Conservation (phyloP, 2,888 invertebrate genomes). For the Odontocolon sp. region DNA sequence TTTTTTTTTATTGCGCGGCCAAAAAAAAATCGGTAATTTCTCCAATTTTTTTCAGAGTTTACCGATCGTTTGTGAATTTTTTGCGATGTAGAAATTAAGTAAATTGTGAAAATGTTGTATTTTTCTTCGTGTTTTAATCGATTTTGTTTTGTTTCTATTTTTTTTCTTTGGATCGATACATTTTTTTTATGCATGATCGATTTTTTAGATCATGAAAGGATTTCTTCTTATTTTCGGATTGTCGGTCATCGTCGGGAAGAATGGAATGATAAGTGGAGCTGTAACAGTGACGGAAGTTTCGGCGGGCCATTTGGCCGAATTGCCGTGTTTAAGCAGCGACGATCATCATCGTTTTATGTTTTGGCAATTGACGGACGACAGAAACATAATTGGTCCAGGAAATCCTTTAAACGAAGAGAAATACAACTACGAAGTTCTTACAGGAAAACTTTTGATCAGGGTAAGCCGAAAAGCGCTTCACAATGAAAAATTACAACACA, state of each 20-base stretch:
- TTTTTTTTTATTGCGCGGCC: too few species aligned
- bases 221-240: slow-evolving; percentile 64
- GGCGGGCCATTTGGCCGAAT: slow-evolving; percentile 84
- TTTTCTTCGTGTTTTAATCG: too few species aligned
- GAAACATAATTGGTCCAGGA: slow-evolving; percentile 85
- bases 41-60: too few species aligned
- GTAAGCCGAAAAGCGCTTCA: too few species aligned
- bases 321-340: slow-evolving; percentile 86
- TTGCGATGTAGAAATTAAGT: too few species aligned
- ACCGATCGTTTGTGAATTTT: too few species aligned
- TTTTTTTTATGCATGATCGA: neutral
- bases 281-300: slow-evolving; percentile 82
- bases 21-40: too few species aligned
- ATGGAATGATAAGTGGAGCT: slow-evolving; percentile 59
- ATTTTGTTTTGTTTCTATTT: neutral
- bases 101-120: too few species aligned
- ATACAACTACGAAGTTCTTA: slow-evolving; percentile 87
- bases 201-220: slow-evolving; percentile 68
- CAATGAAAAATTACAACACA: too few species aligned
- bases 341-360: slow-evolving; percentile 86
- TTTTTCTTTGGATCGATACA: neutral
- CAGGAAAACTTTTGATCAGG: slow-evolving; percentile 86
- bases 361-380: slow-evolving; percentile 84
- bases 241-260: slow-evolving; percentile 60
- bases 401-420: slow-evolving; percentile 84